Evolutionary conservation across 2,888 invertebrate species (phyloP), one percentile per base, ranked within the genome.

Genomic region (Machimus rusticus): DNA sequence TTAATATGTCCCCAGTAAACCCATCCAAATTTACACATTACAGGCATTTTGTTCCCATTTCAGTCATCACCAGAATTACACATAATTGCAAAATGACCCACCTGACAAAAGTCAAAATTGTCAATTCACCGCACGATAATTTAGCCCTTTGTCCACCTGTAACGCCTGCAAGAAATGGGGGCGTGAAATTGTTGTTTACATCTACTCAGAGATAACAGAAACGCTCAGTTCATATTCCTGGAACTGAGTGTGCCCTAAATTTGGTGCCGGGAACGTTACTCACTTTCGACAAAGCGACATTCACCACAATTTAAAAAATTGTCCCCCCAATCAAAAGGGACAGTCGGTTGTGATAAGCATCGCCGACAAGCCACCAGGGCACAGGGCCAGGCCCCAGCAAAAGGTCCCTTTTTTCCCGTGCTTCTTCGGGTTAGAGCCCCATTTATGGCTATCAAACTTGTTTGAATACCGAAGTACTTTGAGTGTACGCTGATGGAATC

Each of bases 221-320:
- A 66, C 23, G 28, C 23, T 66, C 28, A 66, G 66, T 28, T 28
- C 66, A 66, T 66, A 66, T 66, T 23, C 28, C 12, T 9, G 66
- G 23, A 12, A 66, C 4, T 39, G 9, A 19, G 28, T 19, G 66
- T 28, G 66, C 66, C 66, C 66, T 28, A 66, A 46, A 66, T 66
- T 66, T 23, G 66, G 66, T 23, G 66, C 23, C 66, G 66, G 23
- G 23, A 66, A 66, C 19, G 66, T 66, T 66, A 66, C 12, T 66
- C 66, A 66, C 66, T 66, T 66, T 66, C 66, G 23, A 66, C 66
- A 66, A 66, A 66, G 66, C 28, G n/a, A 55, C 81, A 81, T 81
- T 51, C 55, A 55, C 55, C 81, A 51, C 34, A 81, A 81, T 81
- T 81, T 81, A 55, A 81, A 84, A 84, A 66, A 37, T 84, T 66